Base-by-base conservation (phyloP, 2,888 invertebrate species). In the Thera britannica region DNA sequence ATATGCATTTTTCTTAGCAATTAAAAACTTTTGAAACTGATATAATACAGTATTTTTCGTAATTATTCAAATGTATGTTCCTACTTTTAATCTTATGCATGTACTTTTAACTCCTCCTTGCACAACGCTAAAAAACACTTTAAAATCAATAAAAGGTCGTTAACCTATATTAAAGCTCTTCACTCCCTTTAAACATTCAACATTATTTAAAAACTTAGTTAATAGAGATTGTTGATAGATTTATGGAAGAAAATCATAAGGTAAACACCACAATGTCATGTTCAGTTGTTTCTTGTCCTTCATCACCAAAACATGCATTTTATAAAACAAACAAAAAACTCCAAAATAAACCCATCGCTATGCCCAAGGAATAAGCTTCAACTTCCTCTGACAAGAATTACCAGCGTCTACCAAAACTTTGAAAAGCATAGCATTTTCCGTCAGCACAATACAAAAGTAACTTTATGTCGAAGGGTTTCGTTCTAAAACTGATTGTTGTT, bases 281-380 rank as follows among this genome's bases (percentile, higher is more conserved):
- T 83, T 83, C 88, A 85, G 88, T 88, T 90, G 90, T 84, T 82
- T 81, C 84, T 78, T 83, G 88, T 92, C 91, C 85, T 84, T 89
- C 90, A 85, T 71, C 84, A 80, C 78, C 77, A 83, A 86, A 90
- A 87, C 87, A 85, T 78, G 75, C 79, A 77, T 76, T 74, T 66
- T 61, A 68, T 48, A 66, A 72, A 75, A 76, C 72, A 60, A 64
- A 62, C 57, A 8, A 48, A 68, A 58, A 62, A 48, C 48, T 41
- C n/a, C 11, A 5, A 64, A 57, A 62, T 34, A 65, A 58, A 58
- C 52, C 4, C 56, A 36, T 35, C 55, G 36, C 44, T 62, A 57
- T 49, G 11, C 4, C 59, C 48, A 41, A 0, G 41, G n/a, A 9
- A 23, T 62, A 70, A 54, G 62, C 35, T 57, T 57, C 41, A 60